Evolutionary conservation across 2,113 vertebrate species (phyloP).

Genomic region (Myrmophylax atrothorax): DNA sequence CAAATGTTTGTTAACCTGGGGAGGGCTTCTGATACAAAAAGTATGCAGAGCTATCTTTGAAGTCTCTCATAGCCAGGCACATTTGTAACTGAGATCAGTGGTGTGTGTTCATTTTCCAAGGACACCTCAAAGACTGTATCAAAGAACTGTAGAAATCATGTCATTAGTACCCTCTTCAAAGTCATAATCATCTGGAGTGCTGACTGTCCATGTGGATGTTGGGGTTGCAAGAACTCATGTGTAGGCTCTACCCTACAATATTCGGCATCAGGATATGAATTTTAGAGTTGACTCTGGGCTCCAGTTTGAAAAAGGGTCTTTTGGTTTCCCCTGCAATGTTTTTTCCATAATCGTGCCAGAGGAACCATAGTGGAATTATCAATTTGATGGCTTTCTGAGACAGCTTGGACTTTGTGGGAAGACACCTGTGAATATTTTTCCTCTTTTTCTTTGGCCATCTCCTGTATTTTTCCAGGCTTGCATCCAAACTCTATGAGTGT

Average conservation of each 20-base stretch:
- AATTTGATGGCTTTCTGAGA: neutral
- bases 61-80: neutral
- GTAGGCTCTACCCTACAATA: neutral
- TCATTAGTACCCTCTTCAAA: neutral
- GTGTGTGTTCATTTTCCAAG: neutral
- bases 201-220: neutral
- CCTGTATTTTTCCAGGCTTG: constrained; percentile 23
- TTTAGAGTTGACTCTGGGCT: neutral
- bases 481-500: neutral
- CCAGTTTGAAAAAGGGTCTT: neutral
- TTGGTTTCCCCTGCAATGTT: neutral
- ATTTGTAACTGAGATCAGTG: neutral
- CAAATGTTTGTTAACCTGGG: constrained; percentile 36
- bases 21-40: constrained; percentile 6
- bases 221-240: neutral
- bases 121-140: neutral
- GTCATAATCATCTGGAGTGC: neutral
- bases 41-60: constrained; percentile 34
- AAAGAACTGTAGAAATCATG: neutral
- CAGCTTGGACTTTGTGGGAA: neutral
- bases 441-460: neutral
- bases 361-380: neutral
- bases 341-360: neutral
- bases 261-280: neutral
- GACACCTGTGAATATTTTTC: neutral